Conservation (phyloP, 2,888 invertebrate species). For the Scelioninae gen. 2 region DNA sequence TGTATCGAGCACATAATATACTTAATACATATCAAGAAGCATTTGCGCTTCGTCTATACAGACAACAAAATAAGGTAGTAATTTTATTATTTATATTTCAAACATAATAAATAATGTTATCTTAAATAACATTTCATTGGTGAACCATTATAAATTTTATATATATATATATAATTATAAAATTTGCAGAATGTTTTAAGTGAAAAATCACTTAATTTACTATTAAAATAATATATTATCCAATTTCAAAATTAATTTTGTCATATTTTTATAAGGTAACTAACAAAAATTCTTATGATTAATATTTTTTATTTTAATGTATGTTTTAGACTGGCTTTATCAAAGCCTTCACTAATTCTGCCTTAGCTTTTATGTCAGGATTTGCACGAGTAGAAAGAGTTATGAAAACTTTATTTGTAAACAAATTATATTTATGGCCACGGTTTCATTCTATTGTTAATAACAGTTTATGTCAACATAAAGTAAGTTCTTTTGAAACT, state of each 20-base stretch:
- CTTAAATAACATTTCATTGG: too few species aligned
- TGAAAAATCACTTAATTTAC: too few species aligned
- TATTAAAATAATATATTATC: too few species aligned
- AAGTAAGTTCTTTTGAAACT: too few species aligned
- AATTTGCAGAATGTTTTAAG: too few species aligned
- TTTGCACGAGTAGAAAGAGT: conserved; percentile 94
- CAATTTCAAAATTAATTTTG: too few species aligned
- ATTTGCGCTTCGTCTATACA: conserved; percentile 92
- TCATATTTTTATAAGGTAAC: conserved; percentile 19
- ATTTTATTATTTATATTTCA: too few species aligned
- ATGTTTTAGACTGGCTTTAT: conserved; percentile 89
- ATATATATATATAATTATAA: too few species aligned
- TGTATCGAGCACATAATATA: conserved; percentile 91
- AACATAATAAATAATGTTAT: too few species aligned
- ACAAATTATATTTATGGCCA: conserved; percentile 94
- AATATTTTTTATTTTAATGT: neutral
- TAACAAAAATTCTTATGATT: neutral
- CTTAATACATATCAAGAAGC: conserved; percentile 95
- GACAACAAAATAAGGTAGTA: conserved; percentile 93
- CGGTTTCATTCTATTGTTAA: conserved; percentile 84
- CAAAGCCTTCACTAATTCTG: conserved; percentile 94
- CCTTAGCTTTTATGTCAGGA: conserved; percentile 92
- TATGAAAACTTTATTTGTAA: conserved; percentile 95
- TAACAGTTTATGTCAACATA: conserved; percentile 78
- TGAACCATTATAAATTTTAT: too few species aligned